These are phyloP conservation scores for Biston stratarius DNA, from an alignment of 2,888 invertebrate genomes.

Conservation along the genomic window DNA sequence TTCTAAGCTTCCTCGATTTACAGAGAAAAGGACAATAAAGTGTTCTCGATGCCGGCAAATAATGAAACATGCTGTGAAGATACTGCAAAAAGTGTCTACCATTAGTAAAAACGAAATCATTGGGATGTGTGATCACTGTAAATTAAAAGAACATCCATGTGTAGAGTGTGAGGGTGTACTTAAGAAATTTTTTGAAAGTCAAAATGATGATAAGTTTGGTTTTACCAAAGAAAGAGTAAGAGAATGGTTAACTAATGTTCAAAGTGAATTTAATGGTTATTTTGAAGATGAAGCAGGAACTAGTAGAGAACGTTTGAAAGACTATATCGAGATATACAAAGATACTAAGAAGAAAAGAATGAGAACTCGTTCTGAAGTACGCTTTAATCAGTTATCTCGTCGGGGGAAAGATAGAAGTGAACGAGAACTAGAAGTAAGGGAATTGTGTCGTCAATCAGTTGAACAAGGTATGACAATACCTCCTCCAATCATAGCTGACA, in stretches of 20 bases:
- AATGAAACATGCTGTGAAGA: constrained; percentile 57
- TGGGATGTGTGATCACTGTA: constrained; percentile 68
- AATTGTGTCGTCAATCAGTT: constrained; percentile 27
- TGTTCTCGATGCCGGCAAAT: constrained; percentile 68
- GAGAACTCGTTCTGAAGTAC: constrained; percentile 29
- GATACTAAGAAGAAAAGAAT: constrained; percentile 34
- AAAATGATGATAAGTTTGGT: constrained; percentile 51
- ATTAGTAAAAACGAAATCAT: constrained; percentile 56
- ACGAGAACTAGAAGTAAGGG: constrained; percentile 22
- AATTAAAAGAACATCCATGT: constrained; percentile 54
- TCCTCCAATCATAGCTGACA: constrained; percentile 7
- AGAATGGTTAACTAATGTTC: constrained; percentile 51
- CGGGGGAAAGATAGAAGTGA: constrained; percentile 6
- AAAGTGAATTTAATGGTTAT: constrained; percentile 44
- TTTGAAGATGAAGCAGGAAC: constrained; percentile 25
- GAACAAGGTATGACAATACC: constrained; percentile 15
- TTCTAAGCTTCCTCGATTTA: not conserved
- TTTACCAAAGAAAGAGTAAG: constrained; percentile 46
- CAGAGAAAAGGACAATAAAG: constrained; percentile 58
- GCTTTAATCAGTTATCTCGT: constrained; percentile 33
- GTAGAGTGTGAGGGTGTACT: constrained; percentile 60
- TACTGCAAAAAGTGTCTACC: constrained; percentile 52
- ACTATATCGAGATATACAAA: constrained; percentile 11
- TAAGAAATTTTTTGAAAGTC: constrained; percentile 56
- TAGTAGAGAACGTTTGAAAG: constrained; percentile 20